These are phyloP conservation scores for Schizopygopsis malacanthus DNA, from an alignment of 2,797 vertebrate species.

Conservation along the genomic window DNA sequence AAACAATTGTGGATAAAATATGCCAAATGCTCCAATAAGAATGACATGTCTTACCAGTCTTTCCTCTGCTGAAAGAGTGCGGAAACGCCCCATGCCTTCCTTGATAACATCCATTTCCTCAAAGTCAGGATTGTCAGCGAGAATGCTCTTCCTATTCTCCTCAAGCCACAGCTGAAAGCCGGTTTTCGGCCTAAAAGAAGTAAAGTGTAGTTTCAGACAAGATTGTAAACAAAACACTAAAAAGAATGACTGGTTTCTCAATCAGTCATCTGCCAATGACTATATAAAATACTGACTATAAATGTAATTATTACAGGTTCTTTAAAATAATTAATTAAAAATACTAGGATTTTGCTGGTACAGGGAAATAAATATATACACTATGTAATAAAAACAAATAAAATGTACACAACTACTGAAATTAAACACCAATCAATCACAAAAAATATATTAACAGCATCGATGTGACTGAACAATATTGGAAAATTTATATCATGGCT, in stretches of 20 bases:
- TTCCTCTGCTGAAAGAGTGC: slow-evolving; percentile 84
- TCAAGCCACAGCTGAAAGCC: slow-evolving; percentile 97
- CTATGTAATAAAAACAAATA: not conserved
- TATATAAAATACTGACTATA: not conserved
- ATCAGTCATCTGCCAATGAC: not conserved
- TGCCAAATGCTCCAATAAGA: not conserved
- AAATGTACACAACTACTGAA: not conserved
- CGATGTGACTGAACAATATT: not conserved
- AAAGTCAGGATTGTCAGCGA: slow-evolving; percentile 83
- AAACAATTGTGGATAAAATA: not conserved
- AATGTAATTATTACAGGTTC: not conserved
- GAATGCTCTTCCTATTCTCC: slow-evolving; percentile 88
- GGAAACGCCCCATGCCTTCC: slow-evolving; percentile 92
- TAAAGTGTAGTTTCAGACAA: slow-evolving; percentile 42
- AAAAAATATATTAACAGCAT: not conserved
- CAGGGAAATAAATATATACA: not conserved
- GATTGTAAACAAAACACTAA: not conserved
- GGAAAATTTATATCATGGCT: too few relatives aligned
- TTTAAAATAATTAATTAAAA: not conserved
- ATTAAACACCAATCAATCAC: not conserved
- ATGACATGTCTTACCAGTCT: slow-evolving; percentile 70
- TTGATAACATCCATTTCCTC: slow-evolving; percentile 94
- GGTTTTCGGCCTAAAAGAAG: slow-evolving; percentile 83
- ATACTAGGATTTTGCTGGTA: not conserved
- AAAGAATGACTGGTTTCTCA: not conserved